Percentiles rank a stretch among this genome's conserved stretches.
phyloP scores from a whole-genome alignment of 2,797 vertebrate species.

The Eospalax fontanierii region DNA sequence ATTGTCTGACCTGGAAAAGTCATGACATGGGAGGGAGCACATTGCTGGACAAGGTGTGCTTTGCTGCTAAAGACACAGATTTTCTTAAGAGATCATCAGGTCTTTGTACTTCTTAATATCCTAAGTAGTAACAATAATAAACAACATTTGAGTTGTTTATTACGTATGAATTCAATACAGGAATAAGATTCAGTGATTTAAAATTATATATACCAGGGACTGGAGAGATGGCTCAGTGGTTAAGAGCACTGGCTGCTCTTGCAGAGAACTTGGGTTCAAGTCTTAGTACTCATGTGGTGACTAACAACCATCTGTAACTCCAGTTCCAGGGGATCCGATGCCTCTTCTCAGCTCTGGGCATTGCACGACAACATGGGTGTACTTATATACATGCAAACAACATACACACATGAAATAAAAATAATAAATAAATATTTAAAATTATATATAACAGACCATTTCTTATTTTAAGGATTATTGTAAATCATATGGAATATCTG shows the following conservation, averaged over 20 bases:
- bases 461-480: conserved; percentile 49
- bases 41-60: neutral
- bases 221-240: no score
- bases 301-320: no score
- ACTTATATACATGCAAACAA: no score
- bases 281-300: no score
- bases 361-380: no score
- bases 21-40: neutral
- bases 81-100: neutral
- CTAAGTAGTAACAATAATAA: neutral
- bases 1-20: neutral
- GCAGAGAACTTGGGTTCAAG: no score
- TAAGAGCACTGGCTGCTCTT: no score
- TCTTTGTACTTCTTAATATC: conserved; percentile 44
- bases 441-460: neutral
- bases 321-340: no score
- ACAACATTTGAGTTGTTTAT: neutral
- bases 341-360: no score
- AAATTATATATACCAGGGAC: conserved; percentile 3
- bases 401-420: no score
- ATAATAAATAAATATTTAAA: conserved; percentile 57
- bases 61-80: conserved; percentile 28
- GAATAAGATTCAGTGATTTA: conserved; percentile 57
- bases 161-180: conserved; percentile 32
- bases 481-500: neutral